These are phyloP conservation scores for Cosmia trapezina DNA, from an alignment of 2,888 invertebrate genomes.

Conservation along the genomic window DNA sequence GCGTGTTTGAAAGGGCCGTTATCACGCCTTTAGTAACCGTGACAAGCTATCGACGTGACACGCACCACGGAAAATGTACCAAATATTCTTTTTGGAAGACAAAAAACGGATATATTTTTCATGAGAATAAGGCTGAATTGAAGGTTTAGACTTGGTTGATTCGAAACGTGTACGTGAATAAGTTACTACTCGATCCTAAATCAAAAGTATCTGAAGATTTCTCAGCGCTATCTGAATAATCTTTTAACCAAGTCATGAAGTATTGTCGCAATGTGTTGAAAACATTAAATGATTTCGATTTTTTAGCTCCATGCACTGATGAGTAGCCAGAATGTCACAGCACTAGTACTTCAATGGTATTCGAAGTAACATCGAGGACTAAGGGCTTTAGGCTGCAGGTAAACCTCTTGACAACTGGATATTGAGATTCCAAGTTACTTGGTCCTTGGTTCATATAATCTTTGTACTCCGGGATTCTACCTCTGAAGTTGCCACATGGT, in stretches of 20 bases:
- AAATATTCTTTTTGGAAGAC: constrained; percentile 39
- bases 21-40: constrained; percentile 41
- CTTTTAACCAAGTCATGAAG: neutral
- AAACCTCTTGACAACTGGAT: neutral
- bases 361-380: too few species aligned
- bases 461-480: neutral
- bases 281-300: neutral
- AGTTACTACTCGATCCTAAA: neutral
- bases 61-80: constrained; percentile 26
- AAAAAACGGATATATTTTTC: constrained; percentile 34
- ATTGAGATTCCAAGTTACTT: neutral
- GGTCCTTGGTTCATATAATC: too few species aligned
- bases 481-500: neutral
- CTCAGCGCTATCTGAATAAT: neutral
- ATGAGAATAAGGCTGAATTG: constrained; percentile 1
- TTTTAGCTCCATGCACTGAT: neutral
- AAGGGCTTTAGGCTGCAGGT: neutral
- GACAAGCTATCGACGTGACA: constrained; percentile 50
- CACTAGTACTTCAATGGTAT: neutral
- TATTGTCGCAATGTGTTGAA: neutral
- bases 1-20: constrained; percentile 39
- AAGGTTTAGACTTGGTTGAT: neutral
- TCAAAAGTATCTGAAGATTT: neutral
- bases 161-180: neutral
- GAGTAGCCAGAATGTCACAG: neutral